phyloP scores from a whole-genome alignment of 1,140 invertebrate species.

The Dendrolimus kikuchii region DNA sequence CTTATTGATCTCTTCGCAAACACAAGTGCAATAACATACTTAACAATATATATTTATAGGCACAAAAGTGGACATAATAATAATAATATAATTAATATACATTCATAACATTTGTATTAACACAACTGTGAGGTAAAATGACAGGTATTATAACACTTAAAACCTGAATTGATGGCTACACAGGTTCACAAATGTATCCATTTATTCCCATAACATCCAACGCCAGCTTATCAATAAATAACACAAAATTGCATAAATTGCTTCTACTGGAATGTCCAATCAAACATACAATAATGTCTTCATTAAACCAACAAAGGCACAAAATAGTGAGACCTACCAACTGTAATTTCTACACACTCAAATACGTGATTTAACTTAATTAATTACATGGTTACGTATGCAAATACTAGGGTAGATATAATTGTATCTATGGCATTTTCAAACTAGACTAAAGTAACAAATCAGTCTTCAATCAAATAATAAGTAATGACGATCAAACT shows the following conservation, averaged over 20 bases:
- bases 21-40: conserved; percentile 54
- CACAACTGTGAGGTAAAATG: conserved; percentile 54
- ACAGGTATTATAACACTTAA: neutral
- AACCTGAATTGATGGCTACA: neutral
- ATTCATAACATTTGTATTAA: conserved; percentile 39
- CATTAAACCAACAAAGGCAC: conserved; percentile 65
- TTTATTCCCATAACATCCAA: neutral
- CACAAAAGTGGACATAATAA: conserved; percentile 58
- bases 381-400: conserved; percentile 33
- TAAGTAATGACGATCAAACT: conserved; percentile 50
- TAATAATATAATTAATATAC: conserved; percentile 43
- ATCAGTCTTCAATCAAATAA: conserved; percentile 68
- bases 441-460: conserved; percentile 71
- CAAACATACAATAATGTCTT: conserved; percentile 32
- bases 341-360: conserved; percentile 53
- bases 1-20: conserved; percentile 14
- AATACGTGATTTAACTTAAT: conserved; percentile 43
- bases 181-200: neutral
- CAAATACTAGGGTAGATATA: conserved; percentile 38
- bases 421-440: conserved; percentile 69
- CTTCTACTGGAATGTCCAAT: conserved; percentile 67
- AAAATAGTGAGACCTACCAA: conserved; percentile 50
- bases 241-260: conserved; percentile 45
- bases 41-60: conserved; percentile 54
- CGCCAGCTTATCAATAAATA: conserved; percentile 10